These are phyloP conservation scores for Aporophyla lueneburgensis DNA, from an alignment of 2,888 invertebrate genomes.

Conservation along the genomic window DNA sequence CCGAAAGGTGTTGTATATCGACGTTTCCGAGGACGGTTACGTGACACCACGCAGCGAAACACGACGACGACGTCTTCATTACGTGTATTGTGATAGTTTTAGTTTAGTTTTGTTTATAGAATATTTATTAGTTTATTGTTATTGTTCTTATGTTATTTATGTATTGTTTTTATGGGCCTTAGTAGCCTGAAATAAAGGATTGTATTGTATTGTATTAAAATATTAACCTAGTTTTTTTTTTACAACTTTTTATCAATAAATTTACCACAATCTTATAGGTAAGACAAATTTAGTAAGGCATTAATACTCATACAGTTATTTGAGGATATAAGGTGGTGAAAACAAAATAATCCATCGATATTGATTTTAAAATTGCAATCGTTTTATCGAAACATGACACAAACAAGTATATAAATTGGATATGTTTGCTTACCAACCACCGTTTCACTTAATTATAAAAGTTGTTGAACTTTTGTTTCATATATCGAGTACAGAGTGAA, in stretches of 20 bases:
- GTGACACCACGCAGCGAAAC: no score
- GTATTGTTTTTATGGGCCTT: no score
- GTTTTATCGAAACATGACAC: slow-evolving; percentile 32
- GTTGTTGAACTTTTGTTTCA: slow-evolving; percentile 70
- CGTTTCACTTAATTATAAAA: slow-evolving; percentile 71
- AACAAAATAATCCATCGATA: slow-evolving; percentile 33
- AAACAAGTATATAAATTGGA: slow-evolving; percentile 52
- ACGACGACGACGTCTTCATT: no score
- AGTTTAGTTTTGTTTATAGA: no score
- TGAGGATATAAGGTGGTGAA: neutral
- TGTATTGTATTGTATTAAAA: no score
- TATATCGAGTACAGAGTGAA: slow-evolving; percentile 76
- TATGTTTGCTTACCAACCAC: slow-evolving; percentile 52
- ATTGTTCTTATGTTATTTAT: no score
- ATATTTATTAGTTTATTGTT: no score
- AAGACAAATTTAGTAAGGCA: neutral
- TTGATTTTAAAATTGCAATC: slow-evolving; percentile 34
- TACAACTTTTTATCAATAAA: slow-evolving; percentile 11
- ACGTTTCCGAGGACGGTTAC: no score
- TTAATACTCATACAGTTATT: neutral
- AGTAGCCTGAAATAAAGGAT: no score
- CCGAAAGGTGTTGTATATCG: no score
- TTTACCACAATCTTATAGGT: neutral
- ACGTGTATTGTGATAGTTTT: no score
- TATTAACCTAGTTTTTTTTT: slow-evolving; percentile 20